Base-by-base conservation (phyloP, 1,140 invertebrate species). In the Mesaphorura yosii region DNA sequence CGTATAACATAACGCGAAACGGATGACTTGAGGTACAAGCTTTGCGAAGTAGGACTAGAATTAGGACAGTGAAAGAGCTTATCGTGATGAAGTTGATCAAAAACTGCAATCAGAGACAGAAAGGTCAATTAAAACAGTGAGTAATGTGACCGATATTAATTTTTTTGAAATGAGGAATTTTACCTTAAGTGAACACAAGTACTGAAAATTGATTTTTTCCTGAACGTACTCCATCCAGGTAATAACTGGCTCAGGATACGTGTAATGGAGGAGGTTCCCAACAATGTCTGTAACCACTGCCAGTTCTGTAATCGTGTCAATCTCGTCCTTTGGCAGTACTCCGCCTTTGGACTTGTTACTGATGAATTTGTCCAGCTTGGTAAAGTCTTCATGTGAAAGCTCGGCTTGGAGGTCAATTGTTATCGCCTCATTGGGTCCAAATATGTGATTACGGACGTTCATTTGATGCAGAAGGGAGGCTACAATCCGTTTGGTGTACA, bases 391-490 rank as follows among this genome's bases (percentile, higher is more conserved):
- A 47, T 58, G 47, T n/a, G 50, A 55, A 1, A 62, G 46, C 31
- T 62, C 60, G 17, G 56, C 60, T 55, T 56, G 60, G 1, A 62
- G 27, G 20, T 62, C 60, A 25, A 62, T 51, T 20, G 60, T 62
- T 15, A 62, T 58, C 4, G 56, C 53, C 42, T 62, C 60, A 23
- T 55, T 55, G 17, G 60, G 56, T 1, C 60, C 60, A 50, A 62
- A 62, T 6, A 40, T 26, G 29, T 62, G 60, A 50, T 47, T 42
- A 53, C 44, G 44, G 14, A 62, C 60, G 22, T 51, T 48, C 56
- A 58, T 62, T 56, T 62, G 60, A 10, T 48, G 19, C 19, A 62
- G 26, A 10, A 62, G 28, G 14, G 60, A 62, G n/a, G 34, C 53
- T 5, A 62, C 48, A 1, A 58, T 47, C 38, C 56, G 34, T 47